Conservation (phyloP, 2,113 vertebrate species). For the Perca flavescens region DNA sequence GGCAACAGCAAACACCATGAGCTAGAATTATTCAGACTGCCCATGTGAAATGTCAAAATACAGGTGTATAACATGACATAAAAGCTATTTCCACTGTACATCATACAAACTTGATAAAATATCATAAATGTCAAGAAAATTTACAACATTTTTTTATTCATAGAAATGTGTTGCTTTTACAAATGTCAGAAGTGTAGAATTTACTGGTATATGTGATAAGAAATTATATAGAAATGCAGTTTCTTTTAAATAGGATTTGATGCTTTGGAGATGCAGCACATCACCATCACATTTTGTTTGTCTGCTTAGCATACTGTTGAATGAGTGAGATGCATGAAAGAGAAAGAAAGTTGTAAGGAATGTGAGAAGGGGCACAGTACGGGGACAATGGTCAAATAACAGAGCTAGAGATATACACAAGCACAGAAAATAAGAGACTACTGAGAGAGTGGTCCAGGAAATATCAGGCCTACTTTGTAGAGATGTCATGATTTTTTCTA, state of each 20-base stretch:
- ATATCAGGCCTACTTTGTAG: slow-evolving; percentile 69
- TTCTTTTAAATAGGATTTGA: not conserved
- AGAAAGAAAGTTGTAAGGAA: not conserved
- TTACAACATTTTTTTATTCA: not conserved
- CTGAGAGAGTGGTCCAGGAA: slow-evolving; percentile 48
- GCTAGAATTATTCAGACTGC: slow-evolving; percentile 9
- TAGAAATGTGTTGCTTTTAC: not conserved
- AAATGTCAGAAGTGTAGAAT: not conserved
- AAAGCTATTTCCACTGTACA: not conserved
- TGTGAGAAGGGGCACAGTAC: not conserved
- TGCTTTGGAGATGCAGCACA: not conserved
- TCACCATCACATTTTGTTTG: not conserved
- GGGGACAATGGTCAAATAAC: slow-evolving; percentile 6
- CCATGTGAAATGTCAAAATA: slow-evolving; percentile 29
- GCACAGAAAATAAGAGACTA: slow-evolving; percentile 16
- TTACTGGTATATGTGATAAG: not conserved
- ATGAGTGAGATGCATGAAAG: not conserved
- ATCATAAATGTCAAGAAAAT: not conserved
- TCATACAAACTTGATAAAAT: not conserved
- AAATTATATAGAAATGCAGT: not conserved
- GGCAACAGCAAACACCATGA: slow-evolving; percentile 6
- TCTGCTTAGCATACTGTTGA: not conserved
- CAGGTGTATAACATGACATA: not conserved
- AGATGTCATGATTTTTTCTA: slow-evolving; percentile 77
- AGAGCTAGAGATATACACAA: slow-evolving; percentile 4